These are phyloP conservation scores for Microctonus hyperodae DNA, from an alignment of 2,888 invertebrate genomes.

Conservation along the genomic window DNA sequence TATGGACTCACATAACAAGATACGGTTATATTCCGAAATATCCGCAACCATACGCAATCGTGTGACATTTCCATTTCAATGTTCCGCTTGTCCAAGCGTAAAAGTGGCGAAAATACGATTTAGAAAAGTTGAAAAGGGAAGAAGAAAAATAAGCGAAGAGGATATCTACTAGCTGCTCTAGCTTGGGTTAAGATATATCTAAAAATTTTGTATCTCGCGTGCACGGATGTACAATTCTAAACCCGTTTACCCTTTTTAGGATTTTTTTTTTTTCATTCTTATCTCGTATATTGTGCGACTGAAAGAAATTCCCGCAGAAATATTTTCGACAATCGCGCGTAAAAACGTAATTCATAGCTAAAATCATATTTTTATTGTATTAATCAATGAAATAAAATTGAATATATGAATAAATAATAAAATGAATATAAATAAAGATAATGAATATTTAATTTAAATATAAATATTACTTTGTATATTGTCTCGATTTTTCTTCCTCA, in stretches of 20 bases:
- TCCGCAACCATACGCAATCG: constrained; percentile 53
- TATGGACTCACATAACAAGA: constrained; percentile 48
- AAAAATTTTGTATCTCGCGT: neutral
- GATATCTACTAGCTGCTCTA: neutral
- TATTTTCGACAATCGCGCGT: too few species aligned
- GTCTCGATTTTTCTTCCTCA: too few species aligned
- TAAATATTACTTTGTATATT: too few species aligned
- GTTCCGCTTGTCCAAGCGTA: constrained; percentile 57
- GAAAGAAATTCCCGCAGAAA: too few species aligned
- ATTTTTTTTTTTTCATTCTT: neutral
- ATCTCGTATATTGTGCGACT: too few species aligned
- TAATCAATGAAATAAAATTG: too few species aligned
- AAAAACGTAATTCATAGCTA: too few species aligned
- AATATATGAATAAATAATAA: too few species aligned
- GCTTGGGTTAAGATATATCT: neutral
- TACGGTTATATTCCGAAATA: constrained; percentile 55
- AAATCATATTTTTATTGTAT: too few species aligned
- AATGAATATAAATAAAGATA: too few species aligned
- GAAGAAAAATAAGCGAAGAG: neutral
- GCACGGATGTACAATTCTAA: neutral
- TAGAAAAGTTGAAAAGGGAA: constrained; percentile 29
- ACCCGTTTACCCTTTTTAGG: constrained; percentile 3
- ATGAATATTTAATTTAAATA: too few species aligned
- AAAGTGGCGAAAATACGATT: constrained; percentile 57
- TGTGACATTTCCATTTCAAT: constrained; percentile 59